phyloP scores from a whole-genome alignment of 2,113 vertebrate species.

The Erythrocercus mccallii region DNA sequence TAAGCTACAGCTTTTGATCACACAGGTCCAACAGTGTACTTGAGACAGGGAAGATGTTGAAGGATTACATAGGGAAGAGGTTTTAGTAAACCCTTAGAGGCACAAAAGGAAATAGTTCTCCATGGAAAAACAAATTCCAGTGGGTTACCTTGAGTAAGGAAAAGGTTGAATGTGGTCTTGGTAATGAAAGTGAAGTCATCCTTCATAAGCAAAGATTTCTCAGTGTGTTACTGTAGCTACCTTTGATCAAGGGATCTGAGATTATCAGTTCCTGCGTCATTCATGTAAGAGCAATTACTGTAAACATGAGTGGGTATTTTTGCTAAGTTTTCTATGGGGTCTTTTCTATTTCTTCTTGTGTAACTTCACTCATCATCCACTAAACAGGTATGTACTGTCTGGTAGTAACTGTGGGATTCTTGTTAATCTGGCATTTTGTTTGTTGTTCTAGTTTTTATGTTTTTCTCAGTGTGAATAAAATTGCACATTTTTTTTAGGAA shows the following conservation, averaged over 20 bases:
- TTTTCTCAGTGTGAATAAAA: background rate
- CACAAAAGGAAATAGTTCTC: background rate
- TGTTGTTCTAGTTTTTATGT: background rate
- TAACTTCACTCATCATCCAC: background rate
- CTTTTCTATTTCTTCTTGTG: background rate
- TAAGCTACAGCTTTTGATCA: background rate
- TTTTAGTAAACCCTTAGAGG: background rate
- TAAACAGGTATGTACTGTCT: background rate
- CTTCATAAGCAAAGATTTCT: background rate
- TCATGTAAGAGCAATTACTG: background rate
- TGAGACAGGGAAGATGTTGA: background rate
- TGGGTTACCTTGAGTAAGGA: background rate
- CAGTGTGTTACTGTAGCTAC: background rate
- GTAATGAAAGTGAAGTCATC: background rate
- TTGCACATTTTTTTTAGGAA: background rate
- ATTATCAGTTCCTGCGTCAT: background rate
- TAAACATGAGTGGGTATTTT: background rate
- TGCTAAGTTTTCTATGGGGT: background rate
- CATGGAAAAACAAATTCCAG: background rate
- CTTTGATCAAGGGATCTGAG: background rate
- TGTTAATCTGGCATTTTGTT: background rate
- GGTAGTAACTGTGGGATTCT: rapidly evolving
- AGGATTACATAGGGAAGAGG: background rate
- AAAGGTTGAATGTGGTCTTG: background rate
- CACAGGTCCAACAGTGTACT: background rate